phyloP scores from a whole-genome alignment of 1,140 invertebrate genomes.

The Cyphomyrmex costatus region DNA sequence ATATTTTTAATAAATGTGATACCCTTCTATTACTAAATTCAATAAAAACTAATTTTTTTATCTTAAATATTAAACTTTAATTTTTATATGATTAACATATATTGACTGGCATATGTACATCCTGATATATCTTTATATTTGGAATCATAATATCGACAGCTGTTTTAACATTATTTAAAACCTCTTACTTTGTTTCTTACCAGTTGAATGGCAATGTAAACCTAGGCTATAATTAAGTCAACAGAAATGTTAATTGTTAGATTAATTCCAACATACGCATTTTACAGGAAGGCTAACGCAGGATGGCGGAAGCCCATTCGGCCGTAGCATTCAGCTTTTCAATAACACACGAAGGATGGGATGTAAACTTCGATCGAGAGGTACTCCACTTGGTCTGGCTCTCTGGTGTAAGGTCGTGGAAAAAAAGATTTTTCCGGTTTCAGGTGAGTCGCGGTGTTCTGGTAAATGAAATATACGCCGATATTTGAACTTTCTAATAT shows the following conservation, averaged over 20 bases:
- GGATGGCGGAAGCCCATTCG: constrained; percentile 99
- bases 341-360: constrained; percentile 98
- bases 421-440: constrained; percentile 95
- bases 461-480: not conserved
- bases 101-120: not conserved
- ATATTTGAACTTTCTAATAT: not conserved
- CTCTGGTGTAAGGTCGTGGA: constrained; percentile 97
- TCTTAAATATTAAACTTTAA: not conserved
- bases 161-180: not conserved
- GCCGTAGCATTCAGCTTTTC: constrained; percentile 99
- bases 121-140: not conserved
- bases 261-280: not conserved
- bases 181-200: not conserved
- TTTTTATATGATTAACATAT: not conserved
- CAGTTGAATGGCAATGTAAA: not conserved
- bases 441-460: constrained; percentile 88
- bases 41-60: not conserved
- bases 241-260: not conserved
- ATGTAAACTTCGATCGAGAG: constrained; percentile 98
- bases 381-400: constrained; percentile 96
- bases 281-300: constrained; percentile 36
- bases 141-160: not conserved
- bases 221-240: not conserved
- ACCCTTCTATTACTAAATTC: not conserved
- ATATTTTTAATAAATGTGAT: no score